phyloP scores from a whole-genome alignment of 2,113 vertebrate species.

The Diglossa brunneiventris region DNA sequence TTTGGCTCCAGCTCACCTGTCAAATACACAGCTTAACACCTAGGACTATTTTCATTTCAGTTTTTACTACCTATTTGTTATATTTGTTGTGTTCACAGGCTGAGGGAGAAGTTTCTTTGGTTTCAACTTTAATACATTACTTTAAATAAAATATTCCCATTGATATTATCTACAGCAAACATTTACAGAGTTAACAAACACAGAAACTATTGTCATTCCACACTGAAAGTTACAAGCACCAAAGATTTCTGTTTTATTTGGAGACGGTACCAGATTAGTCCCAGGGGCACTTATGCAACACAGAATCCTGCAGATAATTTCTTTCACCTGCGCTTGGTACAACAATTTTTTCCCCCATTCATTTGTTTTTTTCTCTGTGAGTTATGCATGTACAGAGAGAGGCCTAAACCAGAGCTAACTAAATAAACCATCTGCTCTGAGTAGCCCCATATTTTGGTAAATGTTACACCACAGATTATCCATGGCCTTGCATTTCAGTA shows the following conservation, averaged over 20 bases:
- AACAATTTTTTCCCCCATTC: neutral
- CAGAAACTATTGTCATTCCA: constrained; percentile 12
- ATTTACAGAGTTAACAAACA: neutral
- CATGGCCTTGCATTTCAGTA: rapidly evolving
- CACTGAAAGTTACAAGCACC: neutral
- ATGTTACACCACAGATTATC: neutral
- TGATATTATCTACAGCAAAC: constrained; percentile 9
- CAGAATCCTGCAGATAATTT: neutral
- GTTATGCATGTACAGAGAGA: neutral
- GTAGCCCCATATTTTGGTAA: neutral
- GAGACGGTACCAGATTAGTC: constrained; percentile 18
- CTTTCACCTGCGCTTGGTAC: neutral
- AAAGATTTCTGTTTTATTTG: constrained; percentile 37
- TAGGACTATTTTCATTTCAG: neutral
- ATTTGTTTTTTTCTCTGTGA: neutral
- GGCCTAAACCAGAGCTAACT: neutral
- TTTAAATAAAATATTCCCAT: neutral
- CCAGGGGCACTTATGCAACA: constrained; percentile 27
- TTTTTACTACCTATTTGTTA: neutral
- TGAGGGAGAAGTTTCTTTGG: neutral
- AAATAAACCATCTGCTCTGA: neutral
- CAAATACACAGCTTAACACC: neutral
- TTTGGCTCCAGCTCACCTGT: neutral
- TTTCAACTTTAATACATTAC: neutral
- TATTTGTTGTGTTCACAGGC: neutral